These are phyloP conservation scores for Dendronephthya gigantea DNA, from an alignment of 64 coral and sea anemone genomes.

Conservation along the genomic window DNA sequence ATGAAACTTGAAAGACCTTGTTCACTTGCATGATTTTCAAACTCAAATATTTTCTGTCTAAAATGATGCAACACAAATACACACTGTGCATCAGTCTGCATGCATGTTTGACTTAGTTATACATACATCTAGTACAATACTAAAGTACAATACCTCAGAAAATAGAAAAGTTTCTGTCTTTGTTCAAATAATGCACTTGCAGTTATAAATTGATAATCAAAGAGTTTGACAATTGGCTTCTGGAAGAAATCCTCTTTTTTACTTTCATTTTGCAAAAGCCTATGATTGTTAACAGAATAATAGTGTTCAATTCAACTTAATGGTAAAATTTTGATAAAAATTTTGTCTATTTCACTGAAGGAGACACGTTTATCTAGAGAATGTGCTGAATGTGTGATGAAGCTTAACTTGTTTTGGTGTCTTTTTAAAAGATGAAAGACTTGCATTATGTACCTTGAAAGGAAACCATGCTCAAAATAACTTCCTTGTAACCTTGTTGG, in stretches of 20 bases:
- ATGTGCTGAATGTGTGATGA: too few species aligned
- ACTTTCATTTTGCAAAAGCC: slow-evolving; percentile 34
- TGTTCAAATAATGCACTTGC: slow-evolving; percentile 31
- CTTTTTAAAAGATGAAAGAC: too few species aligned
- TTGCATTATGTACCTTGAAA: slow-evolving; percentile 1
- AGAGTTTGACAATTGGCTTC: slow-evolving; percentile 38
- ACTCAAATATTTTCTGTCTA: slow-evolving; percentile 43
- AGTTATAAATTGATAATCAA: slow-evolving; percentile 51
- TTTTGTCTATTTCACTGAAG: not conserved
- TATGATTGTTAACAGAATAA: not conserved
- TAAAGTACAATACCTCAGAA: slow-evolving; percentile 35
- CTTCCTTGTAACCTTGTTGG: not conserved
- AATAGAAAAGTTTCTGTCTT: slow-evolving; percentile 44
- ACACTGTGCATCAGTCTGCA: too few species aligned
- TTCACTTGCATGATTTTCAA: slow-evolving; percentile 41
- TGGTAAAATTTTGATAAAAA: not conserved
- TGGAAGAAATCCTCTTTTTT: slow-evolving; percentile 15
- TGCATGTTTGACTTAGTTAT: not conserved
- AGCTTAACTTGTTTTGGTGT: too few species aligned
- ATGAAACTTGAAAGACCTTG: slow-evolving; percentile 24
- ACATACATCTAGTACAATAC: not conserved
- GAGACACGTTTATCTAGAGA: not conserved
- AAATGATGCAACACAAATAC: not conserved
- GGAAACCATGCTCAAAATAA: not conserved
- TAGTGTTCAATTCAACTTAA: not conserved